These are phyloP conservation scores for Lissocephala sabroskyi DNA, from an alignment of 2,888 invertebrate species.

Conservation along the genomic window DNA sequence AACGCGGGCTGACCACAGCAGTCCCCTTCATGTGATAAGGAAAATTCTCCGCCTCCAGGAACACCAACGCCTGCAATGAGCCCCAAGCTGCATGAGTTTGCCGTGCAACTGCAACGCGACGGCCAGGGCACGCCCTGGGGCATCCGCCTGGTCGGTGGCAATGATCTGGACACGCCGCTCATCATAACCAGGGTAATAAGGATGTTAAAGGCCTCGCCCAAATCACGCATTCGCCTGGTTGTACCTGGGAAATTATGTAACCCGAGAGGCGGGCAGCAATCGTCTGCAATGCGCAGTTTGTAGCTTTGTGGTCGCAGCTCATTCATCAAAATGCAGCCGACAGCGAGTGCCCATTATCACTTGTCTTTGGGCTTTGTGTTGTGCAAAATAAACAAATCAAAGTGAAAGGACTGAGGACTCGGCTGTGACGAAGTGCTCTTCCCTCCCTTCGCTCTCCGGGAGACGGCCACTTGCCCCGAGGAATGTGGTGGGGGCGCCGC, in stretches of 20 bases:
- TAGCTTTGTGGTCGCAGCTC: neutral
- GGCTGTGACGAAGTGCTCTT: no score
- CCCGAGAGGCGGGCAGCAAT: conserved; percentile 9
- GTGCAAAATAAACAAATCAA: conserved; percentile 50
- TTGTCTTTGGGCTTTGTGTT: conserved; percentile 50
- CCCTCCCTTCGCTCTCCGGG: no score
- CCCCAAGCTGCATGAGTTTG: conserved; percentile 81
- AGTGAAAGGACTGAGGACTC: conserved; percentile 47
- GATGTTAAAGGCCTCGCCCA: neutral
- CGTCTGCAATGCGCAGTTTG: neutral
- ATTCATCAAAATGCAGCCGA: conserved; percentile 5
- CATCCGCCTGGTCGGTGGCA: conserved; percentile 88
- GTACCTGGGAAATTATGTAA: conserved; percentile 23
- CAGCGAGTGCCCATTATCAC: conserved; percentile 6
- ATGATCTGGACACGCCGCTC: conserved; percentile 88
- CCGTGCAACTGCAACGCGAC: conserved; percentile 82
- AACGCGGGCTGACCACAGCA: no score
- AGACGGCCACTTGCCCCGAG: no score
- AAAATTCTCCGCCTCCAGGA: no score
- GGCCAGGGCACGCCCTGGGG: conserved; percentile 86
- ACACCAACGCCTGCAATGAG: no score
- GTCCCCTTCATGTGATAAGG: no score
- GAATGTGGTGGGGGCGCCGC: no score
- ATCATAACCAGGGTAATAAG: conserved; percentile 87
- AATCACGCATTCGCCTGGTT: conserved; percentile 8